These are phyloP conservation scores for Eulemur macaco DNA, from an alignment of 2,113 vertebrate genomes.

Conservation along the genomic window DNA sequence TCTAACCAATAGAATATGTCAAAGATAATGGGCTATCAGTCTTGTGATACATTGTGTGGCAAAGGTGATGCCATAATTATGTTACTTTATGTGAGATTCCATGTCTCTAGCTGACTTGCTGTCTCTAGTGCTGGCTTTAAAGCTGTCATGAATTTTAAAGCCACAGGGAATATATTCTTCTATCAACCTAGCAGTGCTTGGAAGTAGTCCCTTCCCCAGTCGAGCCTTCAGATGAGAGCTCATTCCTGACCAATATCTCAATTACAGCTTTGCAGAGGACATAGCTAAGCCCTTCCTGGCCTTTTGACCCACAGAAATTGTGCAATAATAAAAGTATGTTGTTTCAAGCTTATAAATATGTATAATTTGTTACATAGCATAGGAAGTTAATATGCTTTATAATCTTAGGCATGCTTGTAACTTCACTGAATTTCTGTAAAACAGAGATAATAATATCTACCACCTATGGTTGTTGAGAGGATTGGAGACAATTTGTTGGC, in stretches of 20 bases:
- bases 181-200: background rate
- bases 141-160: background rate
- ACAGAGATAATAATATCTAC: background rate
- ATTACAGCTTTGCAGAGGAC: background rate
- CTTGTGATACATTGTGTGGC: background rate
- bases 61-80: background rate
- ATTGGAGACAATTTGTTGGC: background rate
- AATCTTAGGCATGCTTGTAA: background rate
- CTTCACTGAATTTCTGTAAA: background rate
- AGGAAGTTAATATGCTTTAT: background rate
- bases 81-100: background rate
- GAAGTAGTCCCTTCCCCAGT: background rate
- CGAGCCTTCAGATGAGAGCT: background rate
- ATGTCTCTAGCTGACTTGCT: background rate
- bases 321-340: background rate
- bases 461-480: background rate
- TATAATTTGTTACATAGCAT: background rate
- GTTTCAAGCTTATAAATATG: background rate
- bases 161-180: background rate
- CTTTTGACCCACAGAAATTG: background rate
- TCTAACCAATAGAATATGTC: background rate
- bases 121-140: background rate
- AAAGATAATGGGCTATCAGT: background rate
- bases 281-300: background rate
- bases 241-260: background rate